A percentile compares a stretch with the other conserved stretches of the same genome.
Evolutionary conservation across 2,113 vertebrate genomes (phyloP).

Genomic region (Cyprinus carpio): DNA sequence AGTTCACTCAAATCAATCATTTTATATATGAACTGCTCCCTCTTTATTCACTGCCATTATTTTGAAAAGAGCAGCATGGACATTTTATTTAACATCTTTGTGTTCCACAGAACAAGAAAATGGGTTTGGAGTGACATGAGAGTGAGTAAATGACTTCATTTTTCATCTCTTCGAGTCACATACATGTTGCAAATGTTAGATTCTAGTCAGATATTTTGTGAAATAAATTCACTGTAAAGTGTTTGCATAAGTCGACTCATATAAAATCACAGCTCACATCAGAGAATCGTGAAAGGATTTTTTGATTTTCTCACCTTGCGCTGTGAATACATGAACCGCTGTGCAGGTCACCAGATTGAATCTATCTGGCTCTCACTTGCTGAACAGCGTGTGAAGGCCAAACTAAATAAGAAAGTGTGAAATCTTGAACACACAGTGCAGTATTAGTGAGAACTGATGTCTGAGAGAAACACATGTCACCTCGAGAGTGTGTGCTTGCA

Average conservation of each 20-base stretch:
- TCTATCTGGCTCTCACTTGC: background rate
- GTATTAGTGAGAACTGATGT: slow-evolving; percentile 1
- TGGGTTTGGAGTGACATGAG: too few relatives aligned
- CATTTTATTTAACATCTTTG: background rate
- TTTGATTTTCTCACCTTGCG: background rate
- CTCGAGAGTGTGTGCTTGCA: background rate
- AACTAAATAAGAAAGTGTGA: slow-evolving; percentile 37
- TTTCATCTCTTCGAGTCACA: background rate
- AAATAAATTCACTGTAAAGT: background rate
- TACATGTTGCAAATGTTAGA: background rate
- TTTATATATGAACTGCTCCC: background rate
- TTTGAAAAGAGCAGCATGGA: too few relatives aligned
- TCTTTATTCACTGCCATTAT: background rate
- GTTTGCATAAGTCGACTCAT: background rate
- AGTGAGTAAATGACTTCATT: background rate
- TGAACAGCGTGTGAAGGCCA: slow-evolving; percentile 29
- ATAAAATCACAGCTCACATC: background rate
- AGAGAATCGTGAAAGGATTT: background rate
- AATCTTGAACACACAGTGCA: background rate
- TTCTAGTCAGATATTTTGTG: background rate
- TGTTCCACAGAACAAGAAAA: background rate
- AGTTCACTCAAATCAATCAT: background rate
- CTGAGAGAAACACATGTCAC: background rate
- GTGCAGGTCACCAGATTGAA: slow-evolving; percentile 20
- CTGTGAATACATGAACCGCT: background rate